Base-by-base conservation (phyloP, 2,888 invertebrate species). In the Eilema depressum region DNA sequence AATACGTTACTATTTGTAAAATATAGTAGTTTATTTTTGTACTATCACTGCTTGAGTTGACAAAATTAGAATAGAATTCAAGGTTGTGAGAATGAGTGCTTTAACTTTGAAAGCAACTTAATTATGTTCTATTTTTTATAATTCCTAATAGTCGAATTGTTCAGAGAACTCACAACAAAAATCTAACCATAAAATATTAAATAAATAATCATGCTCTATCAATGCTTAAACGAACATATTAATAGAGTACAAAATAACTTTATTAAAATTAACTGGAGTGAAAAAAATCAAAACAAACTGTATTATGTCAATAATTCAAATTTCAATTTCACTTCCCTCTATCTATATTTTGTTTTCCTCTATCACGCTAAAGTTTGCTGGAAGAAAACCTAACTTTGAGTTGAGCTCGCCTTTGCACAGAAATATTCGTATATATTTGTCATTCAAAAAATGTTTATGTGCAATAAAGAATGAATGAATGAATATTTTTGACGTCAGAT, bases 261-360 rank as follows among this genome's bases (percentile, higher is more conserved):
- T 85, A 88, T 91, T 80, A 84, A 83, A 81, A 86, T 77, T 78
- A 83, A 86, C 75, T 86, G 85, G 78, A 88, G 87, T 91, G 88
- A 78, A 89, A 85, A 86, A 86, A 86, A 87, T 84, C 84, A 87
- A 84, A 86, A 81, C 77, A 79, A 82, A 80, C 79, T 37, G 63
- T 77, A 53, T n/a, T n/a, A n/a, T n/a, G n/a, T n/a, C n/a, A n/a
- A n/a, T n/a, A n/a, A n/a, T n/a, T n/a, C n/a, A n/a, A n/a, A n/a
- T n/a, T n/a, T n/a, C n/a, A n/a, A n/a, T n/a, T n/a, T n/a, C n/a
- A n/a, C n/a, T n/a, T n/a, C n/a, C n/a, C n/a, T n/a, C n/a, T n/a
- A n/a, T n/a, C n/a, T n/a, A n/a, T n/a, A n/a, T n/a, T n/a, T n/a
- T n/a, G n/a, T n/a, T n/a, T n/a, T n/a, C n/a, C n/a, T n/a, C n/a